Evolutionary conservation across 1,140 invertebrate genomes (phyloP).

Genomic region (Leptinotarsa lineolata): DNA sequence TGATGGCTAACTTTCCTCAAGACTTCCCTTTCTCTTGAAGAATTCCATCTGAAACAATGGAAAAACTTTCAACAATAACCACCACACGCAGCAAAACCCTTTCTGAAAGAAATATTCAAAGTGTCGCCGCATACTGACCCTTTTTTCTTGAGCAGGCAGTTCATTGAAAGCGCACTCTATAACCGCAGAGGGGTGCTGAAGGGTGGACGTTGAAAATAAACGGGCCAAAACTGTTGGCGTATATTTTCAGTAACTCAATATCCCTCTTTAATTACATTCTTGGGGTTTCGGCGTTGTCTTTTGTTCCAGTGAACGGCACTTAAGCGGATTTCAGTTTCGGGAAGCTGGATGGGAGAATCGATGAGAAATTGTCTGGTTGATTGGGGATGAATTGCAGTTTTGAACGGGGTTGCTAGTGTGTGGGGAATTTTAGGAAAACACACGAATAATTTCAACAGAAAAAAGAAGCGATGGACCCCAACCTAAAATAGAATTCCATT

Average conservation of each 20-base stretch:
- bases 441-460: no score
- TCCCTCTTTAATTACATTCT: not conserved
- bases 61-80: not conserved
- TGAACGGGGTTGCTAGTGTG: no score
- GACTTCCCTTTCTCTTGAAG: no score
- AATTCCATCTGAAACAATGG: no score
- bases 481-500: no score
- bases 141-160: not conserved
- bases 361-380: not conserved
- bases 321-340: not conserved
- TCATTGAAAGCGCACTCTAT: not conserved
- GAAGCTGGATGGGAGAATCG: not conserved
- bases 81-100: not conserved
- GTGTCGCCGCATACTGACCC: not conserved
- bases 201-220: not conserved
- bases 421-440: no score
- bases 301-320: not conserved
- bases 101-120: not conserved
- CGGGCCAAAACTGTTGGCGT: not conserved
- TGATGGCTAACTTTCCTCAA: no score
- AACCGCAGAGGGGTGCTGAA: not conserved
- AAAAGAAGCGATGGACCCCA: no score
- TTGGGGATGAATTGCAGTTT: no score
- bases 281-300: not conserved
- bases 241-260: slow-evolving; percentile 1